Evolutionary conservation across 2,113 vertebrate species (phyloP).

Genomic region (Cryptomyrus ogoouensis): DNA sequence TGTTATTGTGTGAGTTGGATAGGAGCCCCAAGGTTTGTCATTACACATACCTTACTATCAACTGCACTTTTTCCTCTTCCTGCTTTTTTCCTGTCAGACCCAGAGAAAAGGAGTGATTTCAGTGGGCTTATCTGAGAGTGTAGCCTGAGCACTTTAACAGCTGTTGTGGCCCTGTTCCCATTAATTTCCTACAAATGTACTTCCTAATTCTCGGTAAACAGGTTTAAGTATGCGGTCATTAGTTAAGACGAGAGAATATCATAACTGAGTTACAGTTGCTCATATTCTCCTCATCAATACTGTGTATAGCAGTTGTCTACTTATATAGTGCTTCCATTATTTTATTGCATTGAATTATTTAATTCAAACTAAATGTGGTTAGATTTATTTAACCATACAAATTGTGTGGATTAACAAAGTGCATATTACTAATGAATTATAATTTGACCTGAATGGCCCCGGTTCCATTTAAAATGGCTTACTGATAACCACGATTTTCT

Average conservation of each 20-base stretch:
- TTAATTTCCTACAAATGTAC: slow-evolving; percentile 64
- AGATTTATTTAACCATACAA: background rate
- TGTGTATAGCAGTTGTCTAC: background rate
- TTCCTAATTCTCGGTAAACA: slow-evolving; percentile 64
- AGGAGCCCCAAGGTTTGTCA: slow-evolving; percentile 57
- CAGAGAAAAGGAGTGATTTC: slow-evolving; percentile 63
- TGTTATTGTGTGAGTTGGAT: slow-evolving; percentile 61
- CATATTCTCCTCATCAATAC: background rate
- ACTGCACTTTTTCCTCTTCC: slow-evolving; percentile 61
- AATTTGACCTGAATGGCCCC: background rate
- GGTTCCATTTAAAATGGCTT: background rate
- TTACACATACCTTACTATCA: slow-evolving; percentile 63
- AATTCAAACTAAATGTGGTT: background rate
- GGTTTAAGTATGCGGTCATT: slow-evolving; percentile 52
- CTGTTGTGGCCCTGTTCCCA: slow-evolving; percentile 69
- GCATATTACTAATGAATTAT: background rate
- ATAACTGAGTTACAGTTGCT: background rate
- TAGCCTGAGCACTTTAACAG: slow-evolving; percentile 67
- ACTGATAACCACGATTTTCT: background rate
- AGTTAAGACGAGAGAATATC: slow-evolving; percentile 38
- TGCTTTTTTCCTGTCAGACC: slow-evolving; percentile 65
- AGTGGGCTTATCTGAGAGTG: slow-evolving; percentile 60
- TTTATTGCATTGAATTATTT: background rate
- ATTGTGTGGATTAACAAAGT: background rate
- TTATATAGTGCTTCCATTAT: background rate